Base-by-base conservation (phyloP, 2,797 vertebrate genomes). In the Clarias platycephalus region DNA sequence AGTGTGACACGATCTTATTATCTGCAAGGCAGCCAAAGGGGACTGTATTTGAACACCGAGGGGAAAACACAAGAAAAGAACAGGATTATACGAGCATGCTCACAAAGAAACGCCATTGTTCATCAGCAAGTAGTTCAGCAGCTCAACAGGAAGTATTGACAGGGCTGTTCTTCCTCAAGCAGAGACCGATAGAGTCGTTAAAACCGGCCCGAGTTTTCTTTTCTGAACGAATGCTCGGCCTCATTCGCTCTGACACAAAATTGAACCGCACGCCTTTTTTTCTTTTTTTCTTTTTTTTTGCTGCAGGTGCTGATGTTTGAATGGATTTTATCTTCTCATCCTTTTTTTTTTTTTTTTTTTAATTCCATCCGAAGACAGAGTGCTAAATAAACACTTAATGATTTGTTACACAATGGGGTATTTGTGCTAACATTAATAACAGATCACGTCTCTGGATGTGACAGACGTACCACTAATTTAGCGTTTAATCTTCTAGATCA, bases 1-100 rank as follows among this genome's bases (percentile, higher is more conserved):
- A 95, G 95, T 99, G 98, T 88, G 98, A 99, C 91, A 99, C 98
- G 90, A 99, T 99, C 96, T 99, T 99, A 96, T 99, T 99, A 98
- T 98, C 98, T 99, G 97, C 92, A 95, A 97, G 95, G 95, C 96
- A 95, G 94, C 95, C 95, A 95, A 96, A 96, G 92, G 94, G 94
- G 94, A 95, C 95, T 96, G 94, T 94, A 92, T 95, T 91, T 91
- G 93, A 95, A 94, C 94, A 95, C 94, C 92, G 80, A 90, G 85
- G 94, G 92, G 93, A 94, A 94, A 95, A 94, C 92, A 95, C 92
- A 95, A 91, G 94, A 89, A 70, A 86, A 83, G 53, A 94, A 92
- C 93, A 91, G 94, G 91, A 95, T 91, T 93, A 92, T 93, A 93
- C 90, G 93, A 90, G 93, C 91, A 88, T 91, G 91, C 88, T 82